Base-by-base conservation (phyloP, 2,797 vertebrate genomes). In the Champsocephalus gunnari region DNA sequence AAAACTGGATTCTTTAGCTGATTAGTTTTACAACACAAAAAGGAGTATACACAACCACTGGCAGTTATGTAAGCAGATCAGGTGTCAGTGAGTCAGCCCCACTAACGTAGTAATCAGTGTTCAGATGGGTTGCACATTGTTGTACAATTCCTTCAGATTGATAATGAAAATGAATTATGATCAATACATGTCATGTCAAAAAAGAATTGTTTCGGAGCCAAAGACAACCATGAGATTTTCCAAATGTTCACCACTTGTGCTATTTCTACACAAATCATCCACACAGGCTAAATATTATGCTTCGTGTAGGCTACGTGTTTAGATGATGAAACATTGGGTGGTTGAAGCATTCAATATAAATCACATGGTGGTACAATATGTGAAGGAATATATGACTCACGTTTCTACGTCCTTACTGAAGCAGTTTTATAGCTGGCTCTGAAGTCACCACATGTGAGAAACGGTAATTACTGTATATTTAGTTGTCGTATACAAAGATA, bases 21-120 rank as follows among this genome's bases (percentile, higher is more conserved):
- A 63, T 73, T 60, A 32, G 43, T 54, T 72, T 71, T 12, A 45
- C 63, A 78, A 76, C 45, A 32, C 51, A 51, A 24, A 19, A 61
- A 53, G 45, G 17, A 32, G 53, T 3, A 41, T 5, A 57, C 55
- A 9, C 12, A n/a, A 13, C 59, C 58, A 12, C 59, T 55, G 62
- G 56, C 51, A 28, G 68, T 53, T 38, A 49, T 49, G 54, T 72
- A 63, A 59, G 55, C 32, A 79, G 43, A 53, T 56, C 55, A 8
- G 9, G 3, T 48, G 21, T 59, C 38, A 9, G 19, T 41, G 28
- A 71, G 45, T 68, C 49, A 3, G 38, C 9, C 21, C 21, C 21
- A 21, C 21, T 56, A 56, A 34, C 21, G 13, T 45, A 28, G 17
- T 38, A 19, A 43, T 62, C 13, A 32, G 7, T 24, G 48, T 41